Percentiles rank a stretch among this genome's conserved stretches.
phyloP scores from a whole-genome alignment of 1,140 invertebrate genomes.

The Neomicropteryx cornuta region DNA sequence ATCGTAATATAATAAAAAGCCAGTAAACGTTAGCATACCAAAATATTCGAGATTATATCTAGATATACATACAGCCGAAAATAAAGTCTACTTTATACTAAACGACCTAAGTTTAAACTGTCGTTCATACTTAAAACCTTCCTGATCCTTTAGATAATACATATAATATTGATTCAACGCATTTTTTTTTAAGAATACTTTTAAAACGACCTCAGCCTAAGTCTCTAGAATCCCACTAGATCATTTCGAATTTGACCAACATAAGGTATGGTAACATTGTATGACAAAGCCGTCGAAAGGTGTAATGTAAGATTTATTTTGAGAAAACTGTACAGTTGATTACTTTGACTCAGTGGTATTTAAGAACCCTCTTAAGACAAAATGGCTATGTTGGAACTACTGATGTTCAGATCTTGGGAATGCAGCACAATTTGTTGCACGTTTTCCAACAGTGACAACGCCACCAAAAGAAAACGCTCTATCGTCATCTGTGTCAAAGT shows the following conservation, averaged over 20 bases:
- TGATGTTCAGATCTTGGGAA: conserved; percentile 42
- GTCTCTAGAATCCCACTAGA: conserved; percentile 71
- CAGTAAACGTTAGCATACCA: too few relatives aligned
- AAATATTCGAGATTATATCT: too few relatives aligned
- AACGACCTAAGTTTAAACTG: too few relatives aligned
- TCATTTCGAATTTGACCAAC: conserved; percentile 42
- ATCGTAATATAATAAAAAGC: too few relatives aligned
- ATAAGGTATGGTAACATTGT: conserved; percentile 39
- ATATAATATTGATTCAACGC: too few relatives aligned
- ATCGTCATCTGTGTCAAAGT: conserved; percentile 38
- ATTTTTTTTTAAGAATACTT: too few relatives aligned
- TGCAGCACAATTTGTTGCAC: conserved; percentile 48
- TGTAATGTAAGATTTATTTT: conserved; percentile 23
- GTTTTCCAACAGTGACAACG: conserved; percentile 38
- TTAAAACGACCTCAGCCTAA: too few relatives aligned
- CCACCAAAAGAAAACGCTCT: conserved; percentile 50
- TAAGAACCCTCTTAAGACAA: conserved; percentile 17
- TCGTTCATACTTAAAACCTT: too few relatives aligned
- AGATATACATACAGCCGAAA: too few relatives aligned
- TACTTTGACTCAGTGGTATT: conserved; percentile 13
- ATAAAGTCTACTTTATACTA: too few relatives aligned
- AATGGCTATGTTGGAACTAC: conserved; percentile 25
- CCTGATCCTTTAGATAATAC: too few relatives aligned
- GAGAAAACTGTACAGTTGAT: conserved; percentile 25
- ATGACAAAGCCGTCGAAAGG: conserved; percentile 19